A percentile compares a stretch with the other conserved stretches of the same genome.
Conservation (phyloP, 2,113 vertebrate species). For the Cathartes aura region DNA sequence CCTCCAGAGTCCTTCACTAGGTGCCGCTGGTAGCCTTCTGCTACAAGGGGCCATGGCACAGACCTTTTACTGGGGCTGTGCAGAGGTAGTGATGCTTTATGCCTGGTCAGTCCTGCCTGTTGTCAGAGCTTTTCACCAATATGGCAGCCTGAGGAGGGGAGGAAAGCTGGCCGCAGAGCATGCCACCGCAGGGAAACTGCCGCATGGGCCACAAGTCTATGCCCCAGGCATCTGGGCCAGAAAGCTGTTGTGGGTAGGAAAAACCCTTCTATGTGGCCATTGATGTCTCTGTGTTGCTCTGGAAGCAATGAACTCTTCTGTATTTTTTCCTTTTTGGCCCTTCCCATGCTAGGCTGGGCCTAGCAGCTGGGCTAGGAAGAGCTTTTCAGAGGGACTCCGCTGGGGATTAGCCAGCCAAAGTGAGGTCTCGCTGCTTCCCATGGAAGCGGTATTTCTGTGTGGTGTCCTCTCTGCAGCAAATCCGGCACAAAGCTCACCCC, state of each 20-base stretch:
- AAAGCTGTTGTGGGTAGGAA: background rate
- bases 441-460: rapidly evolving
- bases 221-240: background rate
- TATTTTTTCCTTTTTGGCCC: background rate
- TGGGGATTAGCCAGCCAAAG: background rate
- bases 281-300: background rate
- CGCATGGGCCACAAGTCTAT: background rate
- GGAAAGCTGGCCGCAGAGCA: background rate
- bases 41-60: background rate
- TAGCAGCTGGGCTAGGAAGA: background rate
- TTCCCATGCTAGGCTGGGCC: background rate
- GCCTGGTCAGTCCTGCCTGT: background rate
- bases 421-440: rapidly evolving
- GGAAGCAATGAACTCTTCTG: background rate
- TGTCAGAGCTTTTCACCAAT: background rate
- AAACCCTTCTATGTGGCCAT: background rate
- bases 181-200: background rate
- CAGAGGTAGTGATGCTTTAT: background rate
- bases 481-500: background rate
- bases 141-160: background rate
- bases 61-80: background rate
- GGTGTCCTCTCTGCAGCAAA: background rate
- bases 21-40: background rate
- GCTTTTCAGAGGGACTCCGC: background rate
- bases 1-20: background rate